These are phyloP conservation scores for Drosophila dunni DNA, from an alignment of 1,140 invertebrate species.

Conservation along the genomic window DNA sequence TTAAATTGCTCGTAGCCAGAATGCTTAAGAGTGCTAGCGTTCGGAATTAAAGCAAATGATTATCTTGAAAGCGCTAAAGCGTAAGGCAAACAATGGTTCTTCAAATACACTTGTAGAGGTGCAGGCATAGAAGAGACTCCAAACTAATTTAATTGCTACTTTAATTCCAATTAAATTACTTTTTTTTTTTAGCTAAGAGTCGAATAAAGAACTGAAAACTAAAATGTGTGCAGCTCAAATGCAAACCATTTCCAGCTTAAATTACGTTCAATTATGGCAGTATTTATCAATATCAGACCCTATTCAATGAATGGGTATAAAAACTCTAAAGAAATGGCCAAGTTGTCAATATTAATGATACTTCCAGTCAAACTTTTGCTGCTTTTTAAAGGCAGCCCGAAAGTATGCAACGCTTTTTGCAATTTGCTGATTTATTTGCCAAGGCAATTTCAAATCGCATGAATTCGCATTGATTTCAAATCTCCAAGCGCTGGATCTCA, in stretches of 20 bases:
- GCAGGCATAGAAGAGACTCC: no score
- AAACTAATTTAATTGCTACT: not conserved
- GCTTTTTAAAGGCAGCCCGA: slow-evolving; percentile 14
- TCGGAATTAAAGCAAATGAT: no score
- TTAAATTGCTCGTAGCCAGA: not conserved
- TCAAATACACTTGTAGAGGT: no score
- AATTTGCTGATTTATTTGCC: slow-evolving; percentile 17
- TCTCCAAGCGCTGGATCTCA: slow-evolving; percentile 10
- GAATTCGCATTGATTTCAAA: slow-evolving; percentile 15
- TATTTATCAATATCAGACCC: slow-evolving; percentile 13
- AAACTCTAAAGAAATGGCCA: slow-evolving; percentile 14
- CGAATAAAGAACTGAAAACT: not conserved
- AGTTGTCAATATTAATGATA: slow-evolving; percentile 26
- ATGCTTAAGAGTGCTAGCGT: not conserved
- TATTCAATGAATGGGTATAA: not conserved
- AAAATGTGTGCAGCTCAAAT: not conserved
- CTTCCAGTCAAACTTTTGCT: slow-evolving; percentile 5
- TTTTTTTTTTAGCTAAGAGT: no score
- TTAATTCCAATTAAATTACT: not conserved
- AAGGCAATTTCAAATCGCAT: slow-evolving; percentile 20
- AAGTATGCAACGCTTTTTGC: slow-evolving; percentile 27
- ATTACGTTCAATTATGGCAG: slow-evolving; percentile 5
- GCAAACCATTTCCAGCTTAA: not conserved
- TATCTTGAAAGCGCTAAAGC: no score
- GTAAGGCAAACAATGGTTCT: no score